These are phyloP conservation scores for Monopis laevigella DNA, from an alignment of 2,888 invertebrate species.

Conservation along the genomic window DNA sequence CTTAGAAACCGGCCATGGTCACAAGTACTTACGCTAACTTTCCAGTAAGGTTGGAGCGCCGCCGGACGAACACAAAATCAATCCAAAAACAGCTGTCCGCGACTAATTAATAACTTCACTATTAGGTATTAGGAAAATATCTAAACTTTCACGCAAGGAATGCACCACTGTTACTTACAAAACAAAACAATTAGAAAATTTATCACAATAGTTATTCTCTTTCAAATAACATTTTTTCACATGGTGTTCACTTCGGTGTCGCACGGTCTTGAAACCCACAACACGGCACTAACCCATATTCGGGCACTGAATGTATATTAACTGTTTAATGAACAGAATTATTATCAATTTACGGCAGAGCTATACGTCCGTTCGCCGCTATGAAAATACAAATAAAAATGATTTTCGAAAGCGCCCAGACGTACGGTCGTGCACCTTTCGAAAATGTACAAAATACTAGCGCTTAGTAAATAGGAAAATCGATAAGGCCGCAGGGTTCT, in stretches of 20 bases:
- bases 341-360: constrained; percentile 60
- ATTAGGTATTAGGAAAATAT: no score
- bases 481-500: constrained; percentile 53
- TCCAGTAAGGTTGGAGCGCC: no score
- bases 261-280: not conserved
- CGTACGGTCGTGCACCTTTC: constrained; percentile 52
- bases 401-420: constrained; percentile 63
- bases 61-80: no score
- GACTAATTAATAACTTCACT: no score
- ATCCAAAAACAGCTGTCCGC: no score
- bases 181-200: constrained; percentile 7
- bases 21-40: no score
- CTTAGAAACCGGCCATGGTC: no score
- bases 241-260: not conserved
- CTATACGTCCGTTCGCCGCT: constrained; percentile 53
- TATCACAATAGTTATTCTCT: not conserved
- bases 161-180: constrained; percentile 4
- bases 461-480: constrained; percentile 62
- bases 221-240: not conserved
- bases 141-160: constrained; percentile 12
- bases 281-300: constrained; percentile 58
- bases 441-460: constrained; percentile 59
- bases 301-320: constrained; percentile 43
- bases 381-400: constrained; percentile 53
- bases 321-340: constrained; percentile 62